Conservation (phyloP, 2,113 vertebrate species). For the Jaculus jaculus region DNA sequence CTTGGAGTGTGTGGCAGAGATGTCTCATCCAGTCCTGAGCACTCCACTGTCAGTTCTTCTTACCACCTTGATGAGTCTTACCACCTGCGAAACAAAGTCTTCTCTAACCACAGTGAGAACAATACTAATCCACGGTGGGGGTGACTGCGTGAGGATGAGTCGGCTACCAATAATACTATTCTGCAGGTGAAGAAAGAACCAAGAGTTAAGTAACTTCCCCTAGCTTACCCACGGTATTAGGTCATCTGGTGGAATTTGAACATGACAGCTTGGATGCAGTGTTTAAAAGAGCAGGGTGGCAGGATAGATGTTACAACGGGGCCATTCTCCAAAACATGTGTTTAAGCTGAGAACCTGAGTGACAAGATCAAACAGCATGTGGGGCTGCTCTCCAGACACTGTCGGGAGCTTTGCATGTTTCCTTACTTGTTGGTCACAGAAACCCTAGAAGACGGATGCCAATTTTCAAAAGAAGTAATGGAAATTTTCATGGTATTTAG, state of each 20-base stretch:
- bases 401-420: rapidly evolving
- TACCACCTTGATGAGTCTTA: too few species aligned
- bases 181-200: not conserved
- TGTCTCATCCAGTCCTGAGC: too few species aligned
- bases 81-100: too few species aligned
- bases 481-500: not conserved
- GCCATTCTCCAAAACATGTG: not conserved
- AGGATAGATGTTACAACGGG: not conserved
- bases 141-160: too few species aligned
- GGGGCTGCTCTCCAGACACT: not conserved
- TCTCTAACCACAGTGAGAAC: too few species aligned
- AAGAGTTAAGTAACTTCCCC: not conserved
- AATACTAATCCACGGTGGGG: too few species aligned
- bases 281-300: not conserved
- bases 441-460: too few species aligned
- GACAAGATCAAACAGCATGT: not conserved
- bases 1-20: too few species aligned
- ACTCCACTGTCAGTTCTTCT: too few species aligned
- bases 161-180: not conserved
- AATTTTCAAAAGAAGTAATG: not conserved
- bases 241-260: constrained; percentile 2
- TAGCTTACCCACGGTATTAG: not conserved
- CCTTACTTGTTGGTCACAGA: not conserved
- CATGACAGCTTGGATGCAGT: not conserved
- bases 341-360: not conserved